phyloP scores from a whole-genome alignment of 2,113 vertebrate genomes.

The Stomatorhinus ivindoensis region DNA sequence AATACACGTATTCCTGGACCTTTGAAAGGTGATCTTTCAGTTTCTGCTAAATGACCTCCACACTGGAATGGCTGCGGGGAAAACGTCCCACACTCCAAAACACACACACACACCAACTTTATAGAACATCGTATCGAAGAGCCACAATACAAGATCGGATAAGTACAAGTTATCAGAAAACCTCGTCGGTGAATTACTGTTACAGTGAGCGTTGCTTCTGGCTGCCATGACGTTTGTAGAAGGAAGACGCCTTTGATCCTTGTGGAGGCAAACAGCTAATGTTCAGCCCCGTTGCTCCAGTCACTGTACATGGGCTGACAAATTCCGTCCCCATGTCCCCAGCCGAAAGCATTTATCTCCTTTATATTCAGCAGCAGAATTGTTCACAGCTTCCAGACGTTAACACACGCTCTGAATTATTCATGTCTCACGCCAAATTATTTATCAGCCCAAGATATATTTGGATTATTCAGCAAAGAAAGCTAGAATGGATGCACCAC shows the following conservation, averaged over 20 bases:
- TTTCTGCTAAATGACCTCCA: conserved; percentile 23
- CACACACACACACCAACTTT: background rate
- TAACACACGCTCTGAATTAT: conserved; percentile 44
- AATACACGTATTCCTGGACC: conserved; percentile 10
- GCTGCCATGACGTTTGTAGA: background rate
- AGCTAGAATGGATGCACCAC: background rate
- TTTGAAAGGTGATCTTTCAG: conserved; percentile 20
- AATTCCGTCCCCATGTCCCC: conserved; percentile 20
- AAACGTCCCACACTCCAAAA: conserved; percentile 4
- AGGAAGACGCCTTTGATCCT: background rate
- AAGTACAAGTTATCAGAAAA: background rate
- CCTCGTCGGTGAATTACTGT: background rate
- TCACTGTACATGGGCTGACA: conserved; percentile 24
- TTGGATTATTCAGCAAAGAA: conserved; percentile 31
- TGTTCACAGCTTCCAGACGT: conserved; percentile 37
- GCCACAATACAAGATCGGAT: background rate
- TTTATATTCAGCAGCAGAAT: conserved; percentile 36
- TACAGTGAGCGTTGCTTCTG: background rate
- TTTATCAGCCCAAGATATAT: conserved; percentile 44
- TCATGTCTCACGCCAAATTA: conserved; percentile 38
- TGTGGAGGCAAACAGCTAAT: background rate
- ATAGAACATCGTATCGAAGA: background rate
- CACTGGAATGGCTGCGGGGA: conserved; percentile 22
- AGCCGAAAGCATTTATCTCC: conserved; percentile 37
- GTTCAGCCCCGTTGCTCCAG: background rate